A percentile compares a stretch with the other conserved stretches of the same genome.
These are phyloP conservation scores for Nothura maculosa DNA, from an alignment of 2,797 vertebrate genomes.

Conservation along the genomic window DNA sequence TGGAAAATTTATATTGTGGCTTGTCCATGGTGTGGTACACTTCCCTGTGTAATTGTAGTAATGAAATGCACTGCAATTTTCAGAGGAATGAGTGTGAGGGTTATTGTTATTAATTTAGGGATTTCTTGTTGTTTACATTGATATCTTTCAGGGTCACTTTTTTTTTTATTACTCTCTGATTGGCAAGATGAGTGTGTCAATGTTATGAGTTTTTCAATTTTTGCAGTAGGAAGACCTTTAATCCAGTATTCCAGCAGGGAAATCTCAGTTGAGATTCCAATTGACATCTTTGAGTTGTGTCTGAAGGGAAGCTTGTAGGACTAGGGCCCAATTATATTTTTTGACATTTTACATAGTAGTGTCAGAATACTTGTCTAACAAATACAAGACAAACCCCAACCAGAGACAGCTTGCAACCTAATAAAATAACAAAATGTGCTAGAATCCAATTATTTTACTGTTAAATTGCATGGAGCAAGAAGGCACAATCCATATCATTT, in stretches of 20 bases:
- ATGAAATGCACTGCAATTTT: neutral
- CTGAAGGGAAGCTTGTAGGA: slow-evolving; percentile 50
- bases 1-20: neutral
- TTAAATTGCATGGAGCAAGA: neutral
- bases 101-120: slow-evolving; percentile 18
- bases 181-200: slow-evolving; percentile 41
- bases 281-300: slow-evolving; percentile 36
- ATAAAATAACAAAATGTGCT: slow-evolving; percentile 23
- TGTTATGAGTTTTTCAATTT: slow-evolving; percentile 67
- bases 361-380: slow-evolving; percentile 62
- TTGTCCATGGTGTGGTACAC: neutral
- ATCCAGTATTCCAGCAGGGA: slow-evolving; percentile 55
- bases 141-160: slow-evolving; percentile 4
- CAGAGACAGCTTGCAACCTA: slow-evolving; percentile 37
- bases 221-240: slow-evolving; percentile 57
- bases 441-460: slow-evolving; percentile 27
- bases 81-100: neutral
- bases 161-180: slow-evolving; percentile 54
- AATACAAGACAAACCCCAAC: slow-evolving; percentile 55
- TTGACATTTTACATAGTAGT: slow-evolving; percentile 66
- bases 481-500: neutral
- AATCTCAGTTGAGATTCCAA: slow-evolving; percentile 68
- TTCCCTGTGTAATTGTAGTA: neutral
- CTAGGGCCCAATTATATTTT: slow-evolving; percentile 56
- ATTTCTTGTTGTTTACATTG: slow-evolving; percentile 22